These are phyloP conservation scores for Drosophila atripex DNA, from an alignment of 2,888 invertebrate species.

Conservation along the genomic window DNA sequence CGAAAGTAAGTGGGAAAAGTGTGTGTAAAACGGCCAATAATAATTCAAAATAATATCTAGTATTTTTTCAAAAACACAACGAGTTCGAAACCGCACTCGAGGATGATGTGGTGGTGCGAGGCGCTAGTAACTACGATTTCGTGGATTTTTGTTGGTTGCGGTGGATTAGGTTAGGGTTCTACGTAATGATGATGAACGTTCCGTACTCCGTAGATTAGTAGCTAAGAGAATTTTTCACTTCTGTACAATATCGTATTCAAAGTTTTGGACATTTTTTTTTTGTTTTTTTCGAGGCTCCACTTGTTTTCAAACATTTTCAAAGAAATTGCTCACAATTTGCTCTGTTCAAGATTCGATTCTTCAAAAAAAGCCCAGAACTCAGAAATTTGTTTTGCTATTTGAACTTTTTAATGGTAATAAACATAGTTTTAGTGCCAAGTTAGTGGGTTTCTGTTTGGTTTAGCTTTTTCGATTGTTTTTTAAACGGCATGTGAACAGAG, in stretches of 20 bases:
- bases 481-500: slow-evolving; percentile 50
- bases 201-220: slow-evolving; percentile 62
- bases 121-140: slow-evolving; percentile 13
- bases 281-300: slow-evolving; percentile 55
- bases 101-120: slow-evolving; percentile 1
- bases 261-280: slow-evolving; percentile 83
- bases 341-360: slow-evolving; percentile 16
- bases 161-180: slow-evolving; percentile 33
- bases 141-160: slow-evolving; percentile 9
- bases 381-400: slow-evolving; percentile 79
- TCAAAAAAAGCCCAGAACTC: slow-evolving; percentile 82
- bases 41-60: slow-evolving; percentile 33
- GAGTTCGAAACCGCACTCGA: not conserved
- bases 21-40: slow-evolving; percentile 57
- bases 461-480: slow-evolving; percentile 47
- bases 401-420: not conserved
- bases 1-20: slow-evolving; percentile 74
- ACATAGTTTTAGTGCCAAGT: slow-evolving; percentile 46
- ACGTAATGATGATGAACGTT: slow-evolving; percentile 62
- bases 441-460: slow-evolving; percentile 35
- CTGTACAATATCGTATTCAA: slow-evolving; percentile 84
- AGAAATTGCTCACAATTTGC: slow-evolving; percentile 35
- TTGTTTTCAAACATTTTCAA: slow-evolving; percentile 33
- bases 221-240: slow-evolving; percentile 59
- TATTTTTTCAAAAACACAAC: not conserved